Base-by-base conservation (phyloP, 1,140 invertebrate species). In the Drosophila quadrilineata region DNA sequence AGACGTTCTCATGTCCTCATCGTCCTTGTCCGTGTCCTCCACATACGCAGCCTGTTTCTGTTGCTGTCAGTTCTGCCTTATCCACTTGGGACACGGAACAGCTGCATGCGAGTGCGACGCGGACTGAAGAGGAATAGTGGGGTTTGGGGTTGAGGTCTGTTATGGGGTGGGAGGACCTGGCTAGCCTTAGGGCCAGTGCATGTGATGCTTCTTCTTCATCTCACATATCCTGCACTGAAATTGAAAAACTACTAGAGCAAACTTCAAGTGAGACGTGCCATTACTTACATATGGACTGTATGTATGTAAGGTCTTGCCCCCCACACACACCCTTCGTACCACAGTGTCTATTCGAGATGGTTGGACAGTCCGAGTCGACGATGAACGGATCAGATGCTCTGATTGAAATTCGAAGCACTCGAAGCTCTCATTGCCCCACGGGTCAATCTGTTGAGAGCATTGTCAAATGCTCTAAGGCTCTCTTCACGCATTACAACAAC, bases 241-340 rank as follows among this genome's bases (percentile, higher is more conserved):
- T 66, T 66, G 63, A 59, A 71, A 71, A 71, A 60, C 63, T 71
- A 71, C 63, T 60, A 41, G 53, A 66, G 49, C 40, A 43, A 71
- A 71, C 63, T 67, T 71, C 48, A 67, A 71, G 64, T 67, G 62
- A 60, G 56, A 71, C 68, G 54, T 67, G 63, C 64, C n/a, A n/a
- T n/a, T n/a, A n/a, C n/a, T n/a, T n/a, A n/a, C n/a, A n/a, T n/a
- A n/a, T n/a, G n/a, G n/a, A n/a, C n/a, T n/a, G n/a, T n/a, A n/a
- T 54, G 29, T 31, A 54, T 8, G 46, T 50, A n/a, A n/a, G n/a
- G n/a, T n/a, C n/a, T n/a, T n/a, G n/a, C n/a, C n/a, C n/a, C 26
- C 28, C n/a, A 10, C 5, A 6, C 26, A 1, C 12, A 17, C 0
- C 31, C 12, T 3, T 12, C 9, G 9, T n/a, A n/a, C n/a, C n/a